Evolutionary conservation across 1,140 invertebrate genomes (phyloP).

Genomic region (Uloborus diversus): DNA sequence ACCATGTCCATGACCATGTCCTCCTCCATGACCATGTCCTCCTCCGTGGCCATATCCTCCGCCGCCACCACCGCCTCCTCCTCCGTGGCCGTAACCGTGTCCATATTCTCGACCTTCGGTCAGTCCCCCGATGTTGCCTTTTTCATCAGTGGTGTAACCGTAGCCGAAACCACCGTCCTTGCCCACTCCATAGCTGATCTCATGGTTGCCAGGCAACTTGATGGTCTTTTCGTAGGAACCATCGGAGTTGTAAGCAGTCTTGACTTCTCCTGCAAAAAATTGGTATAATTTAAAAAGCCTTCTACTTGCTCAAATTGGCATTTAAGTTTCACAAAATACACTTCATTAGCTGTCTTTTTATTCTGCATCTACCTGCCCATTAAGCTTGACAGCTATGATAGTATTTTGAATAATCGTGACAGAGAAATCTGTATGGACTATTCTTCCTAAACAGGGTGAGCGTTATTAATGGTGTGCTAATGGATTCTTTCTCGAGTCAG

Average conservation of each 20-base stretch:
- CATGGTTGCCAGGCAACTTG: slow-evolving; percentile 20
- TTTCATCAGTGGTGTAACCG: slow-evolving; percentile 38
- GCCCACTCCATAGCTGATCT: slow-evolving; percentile 11
- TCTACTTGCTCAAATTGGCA: not conserved
- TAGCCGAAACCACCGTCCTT: slow-evolving; percentile 34
- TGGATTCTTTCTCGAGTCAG: no score
- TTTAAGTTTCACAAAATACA: not conserved
- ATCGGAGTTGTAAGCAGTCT: not conserved
- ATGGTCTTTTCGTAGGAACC: slow-evolving; percentile 9
- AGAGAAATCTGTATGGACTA: no score
- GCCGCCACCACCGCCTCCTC: not conserved
- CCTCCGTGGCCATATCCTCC: not conserved
- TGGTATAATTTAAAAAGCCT: not conserved
- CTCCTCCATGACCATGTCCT: not conserved
- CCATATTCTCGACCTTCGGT: slow-evolving; percentile 23
- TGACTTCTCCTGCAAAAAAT: not conserved
- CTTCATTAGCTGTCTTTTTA: no score
- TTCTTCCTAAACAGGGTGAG: no score
- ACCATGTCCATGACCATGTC: not conserved
- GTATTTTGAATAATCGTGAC: no score
- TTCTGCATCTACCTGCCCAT: no score
- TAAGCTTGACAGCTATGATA: no score
- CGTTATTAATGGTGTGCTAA: no score
- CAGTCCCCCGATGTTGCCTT: slow-evolving; percentile 22
- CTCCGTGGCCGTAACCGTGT: slow-evolving; percentile 15